Evolutionary conservation across 2,888 invertebrate species (phyloP).

Genomic region (Lingula anatina): DNA sequence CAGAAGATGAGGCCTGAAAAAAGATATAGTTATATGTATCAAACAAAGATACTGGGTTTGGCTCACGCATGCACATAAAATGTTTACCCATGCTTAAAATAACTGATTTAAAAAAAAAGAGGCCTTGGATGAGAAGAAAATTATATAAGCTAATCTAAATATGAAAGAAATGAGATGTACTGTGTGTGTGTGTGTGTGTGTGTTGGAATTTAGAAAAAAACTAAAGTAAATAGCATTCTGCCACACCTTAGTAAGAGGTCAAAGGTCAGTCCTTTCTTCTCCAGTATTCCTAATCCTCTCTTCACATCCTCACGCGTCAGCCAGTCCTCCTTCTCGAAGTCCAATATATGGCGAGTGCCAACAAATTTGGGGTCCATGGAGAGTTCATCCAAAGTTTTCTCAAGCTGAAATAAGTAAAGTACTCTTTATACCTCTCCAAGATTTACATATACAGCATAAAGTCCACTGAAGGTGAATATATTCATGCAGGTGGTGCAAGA

Average conservation of each 20-base stretch:
- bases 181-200: too few species aligned
- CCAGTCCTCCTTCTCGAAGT: slow-evolving; percentile 22
- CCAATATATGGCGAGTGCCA: slow-evolving; percentile 20
- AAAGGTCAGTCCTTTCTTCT: slow-evolving; percentile 19
- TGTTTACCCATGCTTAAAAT: too few species aligned
- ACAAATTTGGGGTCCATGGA: slow-evolving; percentile 3
- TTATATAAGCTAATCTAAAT: too few species aligned
- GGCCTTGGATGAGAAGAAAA: too few species aligned
- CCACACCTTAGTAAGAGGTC: slow-evolving; percentile 24
- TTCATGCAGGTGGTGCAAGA: too few species aligned
- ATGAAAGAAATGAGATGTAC: too few species aligned
- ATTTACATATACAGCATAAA: background rate
- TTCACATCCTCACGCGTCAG: slow-evolving; percentile 21
- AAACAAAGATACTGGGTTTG: background rate
- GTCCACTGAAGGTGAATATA: too few species aligned
- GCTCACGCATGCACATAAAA: too few species aligned
- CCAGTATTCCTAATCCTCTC: slow-evolving; percentile 19
- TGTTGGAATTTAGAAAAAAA: background rate
- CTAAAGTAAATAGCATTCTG: too few species aligned
- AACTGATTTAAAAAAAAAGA: too few species aligned
- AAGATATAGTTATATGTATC: background rate
- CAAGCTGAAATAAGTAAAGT: slow-evolving; percentile 7
- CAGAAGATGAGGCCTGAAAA: slow-evolving; percentile 24
- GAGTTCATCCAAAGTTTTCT: slow-evolving; percentile 8
- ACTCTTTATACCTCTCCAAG: background rate